Base-by-base conservation (phyloP, 2,113 vertebrate genomes). In the Pedionomus torquatus region DNA sequence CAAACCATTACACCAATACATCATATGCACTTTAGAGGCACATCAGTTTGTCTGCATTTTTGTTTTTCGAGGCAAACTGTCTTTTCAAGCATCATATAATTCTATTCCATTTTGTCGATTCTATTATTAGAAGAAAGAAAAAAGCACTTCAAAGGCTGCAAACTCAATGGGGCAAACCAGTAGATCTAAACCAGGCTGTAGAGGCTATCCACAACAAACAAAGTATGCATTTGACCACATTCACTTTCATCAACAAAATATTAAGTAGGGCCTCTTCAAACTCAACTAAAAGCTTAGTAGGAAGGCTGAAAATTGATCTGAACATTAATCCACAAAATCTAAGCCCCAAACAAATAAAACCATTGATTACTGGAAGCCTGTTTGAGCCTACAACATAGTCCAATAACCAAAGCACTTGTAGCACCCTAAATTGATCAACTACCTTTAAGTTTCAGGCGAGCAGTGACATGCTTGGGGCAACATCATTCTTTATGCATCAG, bases 401-500 rank as follows among this genome's bases (percentile, higher is more conserved):
- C 51, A 78, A 58, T 17, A 81, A 84, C 15, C 13, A 48, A 74
- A 87, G 48, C 30, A 58, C 51, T 25, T 16, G 10, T 3, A 30
- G 11, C 3, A 30, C 14, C 7, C 44, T 82, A 60, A 75, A 83
- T 24, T 26, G 43, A 72, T 5, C 1, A 5, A n/a, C 17, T 58
- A 13, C 17, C 39, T 39, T 68, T 25, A 64, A 49, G 30, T 26
- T 71, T 94, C 81, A 81, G 17, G 43, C 74, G 10, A 90, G 25
- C 80, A 83, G 14, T 11, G 5, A 78, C 13, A 66, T 11, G 19
- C 28, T n/a, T 61, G 28, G 5, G 17, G 25, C 35, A 74, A 66
- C 0, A 0, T 83, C 44, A n/a, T 1, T 64, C 28, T 58, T 70
- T 66, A 66, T 0, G 3, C 37, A 81, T 21, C 63, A 78, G 37